A percentile compares a stretch with the other conserved stretches of the same genome.
Evolutionary conservation across 2,797 vertebrate species (phyloP).

Genomic region (Chaenodraco wilsoni): DNA sequence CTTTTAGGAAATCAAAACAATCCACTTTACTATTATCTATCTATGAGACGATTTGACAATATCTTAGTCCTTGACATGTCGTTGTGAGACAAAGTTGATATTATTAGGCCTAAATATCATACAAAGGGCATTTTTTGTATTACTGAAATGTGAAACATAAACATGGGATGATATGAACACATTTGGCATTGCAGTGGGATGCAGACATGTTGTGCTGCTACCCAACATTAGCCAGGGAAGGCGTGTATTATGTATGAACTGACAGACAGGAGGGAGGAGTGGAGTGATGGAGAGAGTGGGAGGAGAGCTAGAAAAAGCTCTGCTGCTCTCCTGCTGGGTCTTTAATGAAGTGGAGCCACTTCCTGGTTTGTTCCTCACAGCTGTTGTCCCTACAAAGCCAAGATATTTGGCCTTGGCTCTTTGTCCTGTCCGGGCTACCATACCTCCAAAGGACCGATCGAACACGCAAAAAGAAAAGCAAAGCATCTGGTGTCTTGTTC

Average conservation of each 20-base stretch:
- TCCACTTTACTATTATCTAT: too few relatives aligned
- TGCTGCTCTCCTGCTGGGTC: slow-evolving; percentile 74
- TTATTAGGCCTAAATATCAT: neutral
- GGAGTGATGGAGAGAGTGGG: slow-evolving; percentile 41
- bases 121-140: neutral
- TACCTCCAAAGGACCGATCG: slow-evolving; percentile 64
- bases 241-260: slow-evolving; percentile 2
- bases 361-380: slow-evolving; percentile 79
- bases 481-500: slow-evolving; percentile 68
- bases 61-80: too few relatives aligned
- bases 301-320: slow-evolving; percentile 57
- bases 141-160: neutral
- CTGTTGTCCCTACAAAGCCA: slow-evolving; percentile 78
- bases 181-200: neutral
- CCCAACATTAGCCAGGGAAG: neutral
- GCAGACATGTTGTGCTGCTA: too few relatives aligned
- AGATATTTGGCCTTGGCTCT: slow-evolving; percentile 75
- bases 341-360: slow-evolving; percentile 82
- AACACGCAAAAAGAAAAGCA: slow-evolving; percentile 59
- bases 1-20: too few relatives aligned
- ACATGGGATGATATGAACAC: too few relatives aligned
- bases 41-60: too few relatives aligned
- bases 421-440: slow-evolving; percentile 67
- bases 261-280: slow-evolving; percentile 55
- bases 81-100: too few relatives aligned